phyloP scores from a whole-genome alignment of 2,888 invertebrate genomes.

The Oscheius sp. region DNA sequence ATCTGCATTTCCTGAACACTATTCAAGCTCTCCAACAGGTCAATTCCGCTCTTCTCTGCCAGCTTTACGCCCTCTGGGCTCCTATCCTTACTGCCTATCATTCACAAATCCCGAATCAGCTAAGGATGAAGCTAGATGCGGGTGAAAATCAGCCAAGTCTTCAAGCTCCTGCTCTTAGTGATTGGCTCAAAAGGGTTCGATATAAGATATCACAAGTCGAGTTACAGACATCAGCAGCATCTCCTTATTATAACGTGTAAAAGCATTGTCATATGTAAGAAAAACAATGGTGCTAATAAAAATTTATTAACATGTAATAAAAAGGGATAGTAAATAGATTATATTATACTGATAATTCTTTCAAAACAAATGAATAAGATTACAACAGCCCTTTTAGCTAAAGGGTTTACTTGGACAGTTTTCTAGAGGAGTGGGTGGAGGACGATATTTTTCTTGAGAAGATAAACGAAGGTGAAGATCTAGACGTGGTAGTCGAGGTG shows the following conservation, averaged over 20 bases:
- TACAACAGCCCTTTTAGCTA: too few relatives aligned
- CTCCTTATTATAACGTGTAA: conserved; percentile 80
- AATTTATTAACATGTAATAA: too few relatives aligned
- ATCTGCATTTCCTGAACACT: conserved; percentile 91
- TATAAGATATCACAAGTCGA: conserved; percentile 96
- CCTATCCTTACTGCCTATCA: conserved; percentile 92
- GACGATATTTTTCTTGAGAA: too few relatives aligned
- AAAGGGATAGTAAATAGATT: too few relatives aligned
- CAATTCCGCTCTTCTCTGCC: conserved; percentile 59
- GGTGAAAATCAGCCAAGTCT: conserved; percentile 84
- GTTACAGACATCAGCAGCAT: conserved; percentile 88
- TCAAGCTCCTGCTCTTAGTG: conserved; percentile 57
- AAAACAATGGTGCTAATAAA: too few relatives aligned
- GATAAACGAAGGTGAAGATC: too few relatives aligned
- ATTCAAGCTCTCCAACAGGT: conserved; percentile 89
- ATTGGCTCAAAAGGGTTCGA: conserved; percentile 88
- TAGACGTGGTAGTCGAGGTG: too few relatives aligned
- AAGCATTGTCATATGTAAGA: background rate
- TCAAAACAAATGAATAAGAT: too few relatives aligned
- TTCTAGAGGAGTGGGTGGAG: too few relatives aligned
- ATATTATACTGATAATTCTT: too few relatives aligned
- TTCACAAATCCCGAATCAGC: conserved; percentile 76
- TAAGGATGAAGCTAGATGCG: conserved; percentile 77
- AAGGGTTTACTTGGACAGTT: too few relatives aligned
- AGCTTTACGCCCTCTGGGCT: conserved; percentile 86